Percentiles rank a stretch among this genome's conserved stretches.
These are phyloP conservation scores for Epinephelus cyanopodus DNA, from an alignment of 2,113 vertebrate genomes.

Conservation along the genomic window DNA sequence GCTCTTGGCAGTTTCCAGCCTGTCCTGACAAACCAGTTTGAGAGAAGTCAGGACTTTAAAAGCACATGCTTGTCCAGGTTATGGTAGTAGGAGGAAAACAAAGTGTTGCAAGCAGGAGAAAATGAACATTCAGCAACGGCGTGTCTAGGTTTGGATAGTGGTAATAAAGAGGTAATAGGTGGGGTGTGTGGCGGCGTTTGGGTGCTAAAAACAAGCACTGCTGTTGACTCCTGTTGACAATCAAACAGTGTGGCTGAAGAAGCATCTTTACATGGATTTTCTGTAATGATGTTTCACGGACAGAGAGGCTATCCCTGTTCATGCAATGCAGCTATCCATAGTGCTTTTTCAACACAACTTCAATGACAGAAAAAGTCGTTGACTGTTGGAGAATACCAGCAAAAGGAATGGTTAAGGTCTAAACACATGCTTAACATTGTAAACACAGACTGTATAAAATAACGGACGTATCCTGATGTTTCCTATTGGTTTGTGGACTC, in stretches of 20 bases:
- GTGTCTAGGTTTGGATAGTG: background rate
- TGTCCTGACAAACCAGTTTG: conserved; percentile 62
- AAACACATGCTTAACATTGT: too few relatives aligned
- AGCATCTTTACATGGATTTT: background rate
- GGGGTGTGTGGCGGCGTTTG: background rate
- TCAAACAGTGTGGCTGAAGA: background rate
- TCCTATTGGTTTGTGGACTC: too few relatives aligned
- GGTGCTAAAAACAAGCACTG: background rate
- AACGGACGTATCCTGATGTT: too few relatives aligned
- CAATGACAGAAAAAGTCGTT: too few relatives aligned
- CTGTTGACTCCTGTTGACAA: background rate
- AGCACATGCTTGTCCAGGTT: conserved; percentile 7
- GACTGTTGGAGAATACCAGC: too few relatives aligned
- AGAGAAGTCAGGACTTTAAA: conserved; percentile 33
- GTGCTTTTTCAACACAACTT: background rate
- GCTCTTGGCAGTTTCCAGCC: conserved; percentile 21
- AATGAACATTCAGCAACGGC: background rate
- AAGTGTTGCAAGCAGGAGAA: background rate
- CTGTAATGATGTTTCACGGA: background rate
- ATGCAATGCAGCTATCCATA: background rate
- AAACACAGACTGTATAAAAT: too few relatives aligned
- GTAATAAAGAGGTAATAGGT: background rate
- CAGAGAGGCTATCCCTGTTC: background rate
- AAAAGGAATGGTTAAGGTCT: too few relatives aligned
- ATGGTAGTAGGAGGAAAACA: conserved; percentile 15